phyloP scores from a whole-genome alignment of 2,113 vertebrate genomes.

The Girardinichthys multiradiatus region DNA sequence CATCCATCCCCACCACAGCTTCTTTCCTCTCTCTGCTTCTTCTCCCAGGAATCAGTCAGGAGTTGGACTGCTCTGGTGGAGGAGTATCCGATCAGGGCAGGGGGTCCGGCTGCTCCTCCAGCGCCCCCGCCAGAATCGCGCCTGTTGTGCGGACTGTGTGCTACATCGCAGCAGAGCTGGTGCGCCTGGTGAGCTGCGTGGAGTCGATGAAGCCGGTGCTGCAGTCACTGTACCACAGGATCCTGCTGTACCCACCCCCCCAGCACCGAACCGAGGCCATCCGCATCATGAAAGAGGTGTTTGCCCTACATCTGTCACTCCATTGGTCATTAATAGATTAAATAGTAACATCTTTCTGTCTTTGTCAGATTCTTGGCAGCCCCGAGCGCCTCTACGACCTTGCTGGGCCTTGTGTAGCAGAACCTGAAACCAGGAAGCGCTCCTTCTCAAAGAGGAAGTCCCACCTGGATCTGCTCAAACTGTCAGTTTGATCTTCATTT shows the following conservation, averaged over 20 bases:
- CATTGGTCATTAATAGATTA: not conserved
- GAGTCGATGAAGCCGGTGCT: constrained; percentile 98
- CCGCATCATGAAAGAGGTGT: constrained; percentile 97
- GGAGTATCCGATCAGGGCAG: constrained; percentile 91
- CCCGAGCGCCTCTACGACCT: constrained; percentile 91
- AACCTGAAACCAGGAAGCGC: constrained; percentile 90
- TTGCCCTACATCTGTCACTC: not conserved
- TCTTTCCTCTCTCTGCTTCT: not conserved
- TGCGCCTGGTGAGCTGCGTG: constrained; percentile 91
- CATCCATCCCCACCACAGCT: too few relatives aligned
- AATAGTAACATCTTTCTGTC: not conserved
- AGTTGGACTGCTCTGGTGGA: constrained; percentile 75
- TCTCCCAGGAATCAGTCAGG: constrained; percentile 58
- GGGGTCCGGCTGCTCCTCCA: constrained; percentile 93
- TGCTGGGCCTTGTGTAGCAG: constrained; percentile 89
- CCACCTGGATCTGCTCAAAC: constrained; percentile 96
- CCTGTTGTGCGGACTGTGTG: constrained; percentile 95
- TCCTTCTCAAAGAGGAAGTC: constrained; percentile 95
- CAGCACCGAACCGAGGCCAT: constrained; percentile 96
- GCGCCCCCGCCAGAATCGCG: constrained; percentile 88
- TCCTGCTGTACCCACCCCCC: constrained; percentile 94
- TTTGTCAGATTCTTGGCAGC: constrained; percentile 87
- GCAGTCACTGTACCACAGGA: constrained; percentile 95
- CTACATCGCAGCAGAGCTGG: constrained; percentile 92
- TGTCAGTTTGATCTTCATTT: constrained; percentile 78